phyloP scores from a whole-genome alignment of 2,113 vertebrate species.

The Barbus barbus region DNA sequence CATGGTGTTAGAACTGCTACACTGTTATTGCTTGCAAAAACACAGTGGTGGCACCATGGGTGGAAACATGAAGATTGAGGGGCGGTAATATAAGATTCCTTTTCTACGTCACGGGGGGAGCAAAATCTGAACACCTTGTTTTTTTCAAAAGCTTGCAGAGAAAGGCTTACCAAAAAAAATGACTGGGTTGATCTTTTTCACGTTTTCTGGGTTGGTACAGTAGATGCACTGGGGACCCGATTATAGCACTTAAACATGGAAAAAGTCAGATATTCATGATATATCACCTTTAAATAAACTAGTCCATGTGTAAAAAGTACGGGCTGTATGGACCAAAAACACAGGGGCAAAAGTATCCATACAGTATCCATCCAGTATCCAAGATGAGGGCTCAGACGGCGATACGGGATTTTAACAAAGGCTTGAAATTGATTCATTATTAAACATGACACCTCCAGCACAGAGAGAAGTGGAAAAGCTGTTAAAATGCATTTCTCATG shows the following conservation, averaged over 20 bases:
- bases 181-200: too few relatives aligned
- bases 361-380: background rate
- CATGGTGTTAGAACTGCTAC: too few relatives aligned
- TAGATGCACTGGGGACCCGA: background rate
- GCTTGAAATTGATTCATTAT: background rate
- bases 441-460: constrained; percentile 21
- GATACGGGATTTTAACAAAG: background rate
- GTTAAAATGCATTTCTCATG: constrained; percentile 1
- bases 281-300: background rate
- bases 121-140: too few relatives aligned
- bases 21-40: too few relatives aligned
- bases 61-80: too few relatives aligned
- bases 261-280: background rate
- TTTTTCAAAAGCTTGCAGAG: too few relatives aligned
- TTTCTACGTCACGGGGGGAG: too few relatives aligned
- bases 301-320: background rate
- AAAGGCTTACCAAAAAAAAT: too few relatives aligned
- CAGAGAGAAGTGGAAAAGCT: background rate
- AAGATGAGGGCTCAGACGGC: background rate
- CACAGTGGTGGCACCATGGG: too few relatives aligned
- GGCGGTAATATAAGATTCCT: too few relatives aligned
- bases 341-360: background rate
- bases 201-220: background rate
- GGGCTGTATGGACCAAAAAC: background rate
- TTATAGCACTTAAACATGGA: background rate